Evolutionary conservation across 2,888 invertebrate genomes (phyloP).

Genomic region (Myopa testacea): DNA sequence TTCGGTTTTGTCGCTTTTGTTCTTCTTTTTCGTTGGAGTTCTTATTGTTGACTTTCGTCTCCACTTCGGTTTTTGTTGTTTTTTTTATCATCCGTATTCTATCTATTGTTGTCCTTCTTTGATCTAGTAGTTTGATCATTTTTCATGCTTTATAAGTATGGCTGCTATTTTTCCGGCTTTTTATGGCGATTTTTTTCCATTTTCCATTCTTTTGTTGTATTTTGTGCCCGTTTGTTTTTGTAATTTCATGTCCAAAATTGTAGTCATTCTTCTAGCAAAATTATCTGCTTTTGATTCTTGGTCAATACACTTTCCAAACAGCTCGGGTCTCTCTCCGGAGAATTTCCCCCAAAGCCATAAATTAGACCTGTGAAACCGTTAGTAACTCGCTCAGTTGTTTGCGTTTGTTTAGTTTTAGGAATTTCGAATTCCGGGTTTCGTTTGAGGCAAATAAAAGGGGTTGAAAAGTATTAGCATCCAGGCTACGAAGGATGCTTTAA

Average conservation of each 20-base stretch:
- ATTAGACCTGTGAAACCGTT: not conserved
- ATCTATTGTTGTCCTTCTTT: not conserved
- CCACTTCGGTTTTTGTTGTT: not conserved
- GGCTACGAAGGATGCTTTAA: too few relatives aligned
- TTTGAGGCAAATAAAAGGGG: too few relatives aligned
- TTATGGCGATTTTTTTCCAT: constrained; percentile 3
- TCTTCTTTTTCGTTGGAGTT: not conserved
- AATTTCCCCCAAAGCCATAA: constrained; percentile 7
- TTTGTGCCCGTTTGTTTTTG: not conserved
- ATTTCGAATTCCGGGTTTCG: too few relatives aligned
- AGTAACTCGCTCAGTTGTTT: not conserved
- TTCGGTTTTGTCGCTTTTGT: not conserved
- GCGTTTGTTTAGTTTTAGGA: not conserved
- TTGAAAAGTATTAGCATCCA: too few relatives aligned
- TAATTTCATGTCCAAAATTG: not conserved
- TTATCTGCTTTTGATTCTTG: constrained; percentile 26
- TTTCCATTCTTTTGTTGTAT: not conserved
- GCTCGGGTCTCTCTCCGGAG: not conserved
- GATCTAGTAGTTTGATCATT: not conserved
- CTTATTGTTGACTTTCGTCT: not conserved
- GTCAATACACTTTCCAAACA: constrained; percentile 15
- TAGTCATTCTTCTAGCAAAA: constrained; percentile 4
- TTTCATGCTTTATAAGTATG: not conserved
- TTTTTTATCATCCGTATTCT: not conserved
- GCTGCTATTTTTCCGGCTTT: not conserved